These are phyloP conservation scores for Rhineura floridana DNA, from an alignment of 2,113 vertebrate species.

Conservation along the genomic window DNA sequence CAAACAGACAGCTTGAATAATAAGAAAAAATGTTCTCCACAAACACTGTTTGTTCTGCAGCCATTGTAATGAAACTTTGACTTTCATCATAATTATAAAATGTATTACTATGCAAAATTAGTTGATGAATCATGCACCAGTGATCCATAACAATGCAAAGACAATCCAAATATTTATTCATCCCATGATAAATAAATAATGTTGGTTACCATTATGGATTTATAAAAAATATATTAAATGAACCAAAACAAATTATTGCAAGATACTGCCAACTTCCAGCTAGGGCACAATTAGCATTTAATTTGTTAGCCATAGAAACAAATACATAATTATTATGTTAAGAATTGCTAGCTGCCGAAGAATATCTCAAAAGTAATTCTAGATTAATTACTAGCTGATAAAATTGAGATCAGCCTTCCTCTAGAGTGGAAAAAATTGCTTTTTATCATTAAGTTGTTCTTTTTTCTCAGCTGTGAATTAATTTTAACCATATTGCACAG, in stretches of 20 bases:
- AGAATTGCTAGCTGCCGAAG: conserved; percentile 4
- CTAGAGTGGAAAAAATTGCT: conserved; percentile 5
- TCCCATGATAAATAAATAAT: conserved; percentile 5
- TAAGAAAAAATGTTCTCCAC: neutral
- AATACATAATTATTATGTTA: conserved; percentile 33
- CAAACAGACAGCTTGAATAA: neutral
- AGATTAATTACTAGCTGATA: conserved; percentile 35
- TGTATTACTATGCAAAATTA: conserved; percentile 11
- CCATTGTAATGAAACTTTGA: neutral
- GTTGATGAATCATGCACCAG: neutral
- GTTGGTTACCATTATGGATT: neutral
- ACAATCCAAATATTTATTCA: conserved; percentile 18
- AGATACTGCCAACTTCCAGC: neutral
- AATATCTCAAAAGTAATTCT: conserved; percentile 12
- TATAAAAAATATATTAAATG: conserved; percentile 22
- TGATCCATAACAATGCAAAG: conserved; percentile 43
- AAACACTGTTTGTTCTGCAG: neutral
- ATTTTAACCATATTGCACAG: conserved; percentile 7
- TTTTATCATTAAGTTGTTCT: conserved; percentile 16
- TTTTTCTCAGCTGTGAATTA: neutral
- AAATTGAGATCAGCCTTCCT: conserved; percentile 30
- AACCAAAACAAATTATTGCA: conserved; percentile 30
- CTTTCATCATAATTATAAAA: neutral
- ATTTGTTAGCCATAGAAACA: conserved; percentile 10
- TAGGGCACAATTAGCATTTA: conserved; percentile 17